phyloP scores from a whole-genome alignment of 2,797 vertebrate species.

The Alosa sapidissima region DNA sequence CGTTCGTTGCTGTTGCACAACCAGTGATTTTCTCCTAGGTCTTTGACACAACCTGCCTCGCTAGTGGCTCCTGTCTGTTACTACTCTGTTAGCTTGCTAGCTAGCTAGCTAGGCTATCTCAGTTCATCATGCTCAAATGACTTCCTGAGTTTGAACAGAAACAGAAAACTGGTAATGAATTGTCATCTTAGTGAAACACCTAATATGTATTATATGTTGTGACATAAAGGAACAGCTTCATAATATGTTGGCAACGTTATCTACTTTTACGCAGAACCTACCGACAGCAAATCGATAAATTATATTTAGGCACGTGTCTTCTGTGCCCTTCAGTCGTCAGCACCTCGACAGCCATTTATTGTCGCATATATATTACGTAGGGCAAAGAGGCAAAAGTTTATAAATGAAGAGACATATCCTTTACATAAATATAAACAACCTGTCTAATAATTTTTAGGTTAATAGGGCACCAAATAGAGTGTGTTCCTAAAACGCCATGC shows the following conservation, averaged over 20 bases:
- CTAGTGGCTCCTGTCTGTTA: conserved; percentile 2
- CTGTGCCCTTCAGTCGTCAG: conserved; percentile 54
- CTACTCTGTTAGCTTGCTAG: not conserved
- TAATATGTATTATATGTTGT: not conserved
- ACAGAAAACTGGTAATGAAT: not conserved
- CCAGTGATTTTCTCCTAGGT: not conserved
- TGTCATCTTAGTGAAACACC: not conserved
- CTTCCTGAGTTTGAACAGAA: not conserved
- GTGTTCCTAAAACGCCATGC: no score
- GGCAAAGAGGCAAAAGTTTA: not conserved
- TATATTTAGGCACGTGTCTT: conserved; percentile 4
- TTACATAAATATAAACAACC: no score
- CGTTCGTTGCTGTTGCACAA: conserved; percentile 14
- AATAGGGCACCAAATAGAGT: no score
- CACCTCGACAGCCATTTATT: not conserved
- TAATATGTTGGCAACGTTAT: not conserved
- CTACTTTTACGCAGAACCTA: not conserved
- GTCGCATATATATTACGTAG: conserved; percentile 14
- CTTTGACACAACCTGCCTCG: not conserved
- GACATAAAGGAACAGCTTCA: not conserved
- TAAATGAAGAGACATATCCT: no score
- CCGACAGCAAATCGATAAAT: conserved; percentile 1
- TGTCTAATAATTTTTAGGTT: no score
- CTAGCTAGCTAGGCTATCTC: not conserved
- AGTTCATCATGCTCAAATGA: not conserved